These are phyloP conservation scores for Homarus gammarus DNA, from an alignment of 2,888 invertebrate genomes.

Conservation along the genomic window DNA sequence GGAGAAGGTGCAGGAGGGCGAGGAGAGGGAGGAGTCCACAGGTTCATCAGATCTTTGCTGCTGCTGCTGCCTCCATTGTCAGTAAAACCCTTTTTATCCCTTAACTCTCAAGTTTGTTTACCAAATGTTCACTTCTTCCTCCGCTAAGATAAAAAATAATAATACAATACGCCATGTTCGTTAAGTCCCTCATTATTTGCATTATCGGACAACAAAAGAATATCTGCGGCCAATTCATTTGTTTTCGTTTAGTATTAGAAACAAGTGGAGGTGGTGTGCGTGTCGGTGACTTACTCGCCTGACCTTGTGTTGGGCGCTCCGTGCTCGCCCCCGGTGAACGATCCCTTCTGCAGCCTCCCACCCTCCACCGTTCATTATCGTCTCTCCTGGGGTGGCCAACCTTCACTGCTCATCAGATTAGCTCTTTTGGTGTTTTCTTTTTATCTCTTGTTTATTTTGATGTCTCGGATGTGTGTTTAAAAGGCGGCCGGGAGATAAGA, in stretches of 20 bases:
- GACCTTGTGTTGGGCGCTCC: constrained; percentile 4
- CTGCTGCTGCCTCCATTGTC: no score
- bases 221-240: not conserved
- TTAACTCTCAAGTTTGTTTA: no score
- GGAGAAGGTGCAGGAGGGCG: not conserved
- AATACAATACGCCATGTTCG: no score
- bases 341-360: not conserved
- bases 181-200: no score
- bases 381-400: not conserved
- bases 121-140: no score
- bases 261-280: not conserved
- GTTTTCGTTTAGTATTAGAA: constrained; percentile 3
- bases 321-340: constrained; percentile 1
- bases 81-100: no score
- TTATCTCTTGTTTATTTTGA: not conserved
- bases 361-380: not conserved
- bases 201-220: not conserved
- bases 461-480: not conserved
- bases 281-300: constrained; percentile 4
- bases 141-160: no score
- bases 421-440: not conserved
- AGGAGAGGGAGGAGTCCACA: not conserved
- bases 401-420: not conserved
- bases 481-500: not conserved
- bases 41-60: not conserved